phyloP scores from a whole-genome alignment of 53 echinoderm and acorn worm genomes.

The Holothuria scabra region DNA sequence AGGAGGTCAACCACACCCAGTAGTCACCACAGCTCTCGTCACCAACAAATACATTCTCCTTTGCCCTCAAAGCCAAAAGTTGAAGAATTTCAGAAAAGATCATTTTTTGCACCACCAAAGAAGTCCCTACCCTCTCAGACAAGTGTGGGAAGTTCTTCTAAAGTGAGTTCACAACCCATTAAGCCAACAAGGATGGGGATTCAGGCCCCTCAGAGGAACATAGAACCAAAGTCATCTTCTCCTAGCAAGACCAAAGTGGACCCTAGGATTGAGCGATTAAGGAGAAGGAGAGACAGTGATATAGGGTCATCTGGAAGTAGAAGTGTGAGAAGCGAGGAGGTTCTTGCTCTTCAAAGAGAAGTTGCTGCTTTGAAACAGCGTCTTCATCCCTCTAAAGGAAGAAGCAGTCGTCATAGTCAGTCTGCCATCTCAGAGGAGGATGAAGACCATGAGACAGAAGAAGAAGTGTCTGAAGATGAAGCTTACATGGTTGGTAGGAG shows the following conservation, averaged over 20 bases:
- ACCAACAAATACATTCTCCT: slow-evolving; percentile 16
- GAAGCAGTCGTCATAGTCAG: no score
- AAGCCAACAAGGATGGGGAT: slow-evolving; percentile 62
- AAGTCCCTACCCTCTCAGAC: not conserved
- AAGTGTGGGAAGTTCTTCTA: slow-evolving; percentile 34
- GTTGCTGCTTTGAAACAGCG: slow-evolving; percentile 69
- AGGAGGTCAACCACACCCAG: slow-evolving; percentile 4
- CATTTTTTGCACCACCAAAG: not conserved
- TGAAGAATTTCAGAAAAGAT: slow-evolving; percentile 26
- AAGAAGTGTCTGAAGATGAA: not conserved
- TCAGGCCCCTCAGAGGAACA: not conserved
- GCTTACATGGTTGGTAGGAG: slow-evolving; percentile 1
- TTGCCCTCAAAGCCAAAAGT: slow-evolving; percentile 39
- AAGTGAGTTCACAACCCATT: slow-evolving; percentile 64
- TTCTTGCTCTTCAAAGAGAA: slow-evolving; percentile 73
- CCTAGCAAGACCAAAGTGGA: slow-evolving; percentile 13
- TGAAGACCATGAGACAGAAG: not conserved
- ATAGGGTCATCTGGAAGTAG: slow-evolving; percentile 23
- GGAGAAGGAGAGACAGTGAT: slow-evolving; percentile 12
- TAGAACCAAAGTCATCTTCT: slow-evolving; percentile 53
- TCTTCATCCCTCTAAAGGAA: slow-evolving; percentile 5
- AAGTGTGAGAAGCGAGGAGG: slow-evolving; percentile 68
- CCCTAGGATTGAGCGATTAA: slow-evolving; percentile 2
- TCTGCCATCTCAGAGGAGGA: no score
- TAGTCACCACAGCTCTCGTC: not conserved